Percentiles rank a stretch among this genome's conserved stretches.
These are phyloP conservation scores for Hemicrepidius hirtus DNA, from an alignment of 2,888 invertebrate species.

Conservation along the genomic window DNA sequence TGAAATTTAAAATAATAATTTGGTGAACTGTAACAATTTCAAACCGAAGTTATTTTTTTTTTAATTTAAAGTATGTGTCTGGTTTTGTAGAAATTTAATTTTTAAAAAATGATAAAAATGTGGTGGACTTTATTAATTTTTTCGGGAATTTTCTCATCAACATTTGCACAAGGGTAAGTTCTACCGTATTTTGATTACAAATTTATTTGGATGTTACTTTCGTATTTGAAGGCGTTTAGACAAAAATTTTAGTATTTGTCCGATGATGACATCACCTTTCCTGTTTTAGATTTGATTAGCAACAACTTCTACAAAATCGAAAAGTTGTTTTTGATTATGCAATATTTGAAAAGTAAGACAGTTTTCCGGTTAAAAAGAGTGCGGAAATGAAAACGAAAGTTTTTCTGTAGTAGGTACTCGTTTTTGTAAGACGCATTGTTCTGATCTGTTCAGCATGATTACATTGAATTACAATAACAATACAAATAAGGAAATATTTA, in stretches of 20 bases:
- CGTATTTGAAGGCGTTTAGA: not conserved
- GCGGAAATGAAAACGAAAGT: conserved; percentile 12
- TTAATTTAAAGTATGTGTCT: not conserved
- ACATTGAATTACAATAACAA: not conserved
- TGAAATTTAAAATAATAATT: not conserved
- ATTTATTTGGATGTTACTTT: not conserved
- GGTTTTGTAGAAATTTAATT: no score
- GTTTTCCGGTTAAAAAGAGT: conserved; percentile 8
- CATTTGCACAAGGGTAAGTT: conserved; percentile 39
- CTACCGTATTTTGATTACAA: not conserved
- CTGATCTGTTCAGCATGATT: not conserved
- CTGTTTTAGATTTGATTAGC: conserved; percentile 39
- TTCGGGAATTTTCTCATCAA: conserved; percentile 19
- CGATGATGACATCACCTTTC: conserved; percentile 40
- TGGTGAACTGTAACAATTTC: not conserved
- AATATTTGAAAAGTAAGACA: not conserved
- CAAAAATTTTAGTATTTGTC: conserved; percentile 1
- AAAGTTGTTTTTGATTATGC: conserved; percentile 4
- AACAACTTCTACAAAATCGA: not conserved
- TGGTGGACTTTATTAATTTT: conserved; percentile 30
- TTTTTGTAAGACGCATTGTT: not conserved
- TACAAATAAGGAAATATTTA: conserved; percentile 14
- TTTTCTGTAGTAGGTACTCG: not conserved
- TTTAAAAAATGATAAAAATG: conserved; percentile 27
- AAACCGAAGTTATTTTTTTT: no score